Evolutionary conservation across 1,140 invertebrate genomes (phyloP), one percentile per base, ranked within the genome.

Genomic region (Metaphire vulgaris): DNA sequence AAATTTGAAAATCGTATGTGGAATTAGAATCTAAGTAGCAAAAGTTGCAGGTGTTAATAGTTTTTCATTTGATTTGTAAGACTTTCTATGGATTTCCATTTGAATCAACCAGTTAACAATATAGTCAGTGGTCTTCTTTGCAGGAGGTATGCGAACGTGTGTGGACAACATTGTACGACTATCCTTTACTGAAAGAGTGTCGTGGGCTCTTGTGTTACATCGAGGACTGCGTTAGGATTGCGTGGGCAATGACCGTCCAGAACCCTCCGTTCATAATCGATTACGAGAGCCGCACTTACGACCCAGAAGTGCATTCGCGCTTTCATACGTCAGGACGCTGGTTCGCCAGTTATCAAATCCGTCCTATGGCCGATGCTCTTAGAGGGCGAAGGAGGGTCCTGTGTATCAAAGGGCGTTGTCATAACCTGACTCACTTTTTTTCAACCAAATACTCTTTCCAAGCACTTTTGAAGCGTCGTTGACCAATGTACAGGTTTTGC

Each of bases 351-450:
- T 71, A 90, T 92, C 74, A 88, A 88, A 76, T 89, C 89, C 21
- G 91, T 91, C 77, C 80, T 92, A n/a, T 92, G 91, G 91, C 91
- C 91, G 1, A 89, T 90, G 1, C 84, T 92, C 2, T 81, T 90
- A 15, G 89, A 91, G 83, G 88, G 88, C 21, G 85, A 87, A 29
- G 87, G 88, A 72, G 90, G 90, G 26, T 83, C 87, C n/a, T 91
- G 90, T 84, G 88, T 92, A 32, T 89, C 91, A 80, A 90, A 91
- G 85, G 91, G 90, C 0, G 89, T 92, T 74, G 91, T 92, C 14
- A 85, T 92, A 69, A 92, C 91, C 2, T 90, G 80, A 83, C 28
- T 65, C 26, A 15, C 56, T 15, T 15, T 65, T 65, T 65, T 65
- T 65, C n/a, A n/a, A n/a, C n/a, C n/a, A n/a, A n/a, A n/a, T n/a